phyloP scores from a whole-genome alignment of 1,140 invertebrate species.

The Hyles vespertilio region DNA sequence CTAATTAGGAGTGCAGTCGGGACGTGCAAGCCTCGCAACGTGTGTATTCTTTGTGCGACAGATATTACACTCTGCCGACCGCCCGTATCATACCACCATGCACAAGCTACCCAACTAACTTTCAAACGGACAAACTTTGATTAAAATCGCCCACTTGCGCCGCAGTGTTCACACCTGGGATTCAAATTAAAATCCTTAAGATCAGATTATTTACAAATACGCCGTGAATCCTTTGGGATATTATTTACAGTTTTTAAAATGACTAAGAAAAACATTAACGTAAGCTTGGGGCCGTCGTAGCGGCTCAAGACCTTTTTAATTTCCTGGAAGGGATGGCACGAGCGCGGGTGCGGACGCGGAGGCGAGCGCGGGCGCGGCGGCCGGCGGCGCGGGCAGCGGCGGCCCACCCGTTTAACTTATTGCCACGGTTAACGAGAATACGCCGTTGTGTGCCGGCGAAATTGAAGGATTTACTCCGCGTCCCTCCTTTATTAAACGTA shows the following conservation, averaged over 20 bases:
- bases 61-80: slow-evolving; percentile 51
- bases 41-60: slow-evolving; percentile 64
- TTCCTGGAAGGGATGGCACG: slow-evolving; percentile 44
- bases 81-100: slow-evolving; percentile 39
- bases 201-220: too few relatives aligned
- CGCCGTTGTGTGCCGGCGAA: slow-evolving; percentile 70
- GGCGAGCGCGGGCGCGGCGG: slow-evolving; percentile 25
- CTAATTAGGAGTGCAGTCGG: slow-evolving; percentile 70
- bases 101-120: slow-evolving; percentile 40
- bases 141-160: slow-evolving; percentile 50
- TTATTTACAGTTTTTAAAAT: slow-evolving; percentile 1
- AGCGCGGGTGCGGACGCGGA: slow-evolving; percentile 29
- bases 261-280: background rate
- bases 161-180: slow-evolving; percentile 7
- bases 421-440: slow-evolving; percentile 74
- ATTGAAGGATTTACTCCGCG: slow-evolving; percentile 73
- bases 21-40: slow-evolving; percentile 35
- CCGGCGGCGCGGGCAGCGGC: slow-evolving; percentile 21
- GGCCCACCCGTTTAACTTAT: slow-evolving; percentile 71
- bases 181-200: too few relatives aligned
- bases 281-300: slow-evolving; percentile 10
- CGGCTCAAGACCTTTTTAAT: slow-evolving; percentile 67
- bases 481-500: slow-evolving; percentile 75
- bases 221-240: background rate
- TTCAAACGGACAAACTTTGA: slow-evolving; percentile 54